These are phyloP conservation scores for Crax fasciolata DNA, from an alignment of 2,797 vertebrate genomes.

Conservation along the genomic window DNA sequence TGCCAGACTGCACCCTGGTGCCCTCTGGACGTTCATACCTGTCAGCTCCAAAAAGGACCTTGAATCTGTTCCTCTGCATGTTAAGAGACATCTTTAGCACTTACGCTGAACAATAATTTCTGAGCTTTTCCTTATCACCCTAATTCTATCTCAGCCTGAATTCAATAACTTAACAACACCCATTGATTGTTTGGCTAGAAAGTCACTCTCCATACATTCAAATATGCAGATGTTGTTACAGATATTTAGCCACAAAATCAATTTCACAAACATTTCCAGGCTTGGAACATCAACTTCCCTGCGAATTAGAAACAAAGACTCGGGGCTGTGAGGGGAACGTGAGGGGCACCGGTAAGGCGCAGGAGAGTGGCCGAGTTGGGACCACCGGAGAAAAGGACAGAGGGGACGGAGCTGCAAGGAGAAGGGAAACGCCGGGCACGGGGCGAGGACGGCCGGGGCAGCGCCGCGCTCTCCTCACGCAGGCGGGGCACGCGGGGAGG, in stretches of 20 bases:
- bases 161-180: neutral
- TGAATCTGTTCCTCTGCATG: neutral
- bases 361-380: neutral
- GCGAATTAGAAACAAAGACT: neutral
- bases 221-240: neutral
- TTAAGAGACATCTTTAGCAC: neutral
- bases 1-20: neutral
- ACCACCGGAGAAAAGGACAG: neutral
- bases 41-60: neutral
- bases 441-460: neutral
- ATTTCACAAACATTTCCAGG: neutral
- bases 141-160: neutral
- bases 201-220: neutral
- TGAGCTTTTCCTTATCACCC: neutral
- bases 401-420: accelerated
- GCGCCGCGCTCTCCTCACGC: accelerated
- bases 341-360: accelerated
- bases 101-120: neutral
- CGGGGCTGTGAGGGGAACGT: neutral
- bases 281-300: neutral
- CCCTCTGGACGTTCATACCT: neutral
- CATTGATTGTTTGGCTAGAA: neutral
- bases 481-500: neutral
- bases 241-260: neutral
- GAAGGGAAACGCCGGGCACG: accelerated